Conservation (phyloP, 1,140 invertebrate genomes). For the Hylaeus volcanicus region DNA sequence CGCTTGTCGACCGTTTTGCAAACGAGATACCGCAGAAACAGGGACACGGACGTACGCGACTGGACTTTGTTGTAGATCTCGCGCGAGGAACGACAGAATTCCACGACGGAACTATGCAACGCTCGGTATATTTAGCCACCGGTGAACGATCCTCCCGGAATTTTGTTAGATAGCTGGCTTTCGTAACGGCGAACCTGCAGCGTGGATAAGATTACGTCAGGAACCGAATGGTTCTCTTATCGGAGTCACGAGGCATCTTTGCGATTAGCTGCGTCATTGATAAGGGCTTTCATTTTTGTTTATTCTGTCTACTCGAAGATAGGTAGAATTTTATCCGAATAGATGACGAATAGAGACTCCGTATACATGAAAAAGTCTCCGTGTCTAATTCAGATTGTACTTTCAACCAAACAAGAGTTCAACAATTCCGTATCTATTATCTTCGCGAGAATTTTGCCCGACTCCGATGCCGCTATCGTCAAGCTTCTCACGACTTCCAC, state of each 20-base stretch:
- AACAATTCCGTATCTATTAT: too few relatives aligned
- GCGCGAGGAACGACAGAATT: slow-evolving; percentile 22
- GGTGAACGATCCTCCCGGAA: slow-evolving; percentile 41
- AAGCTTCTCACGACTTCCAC: not conserved
- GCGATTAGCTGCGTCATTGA: slow-evolving; percentile 6
- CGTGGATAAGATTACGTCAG: slow-evolving; percentile 8
- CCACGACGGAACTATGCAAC: slow-evolving; percentile 34
- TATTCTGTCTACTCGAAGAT: not conserved
- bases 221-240: slow-evolving; percentile 1
- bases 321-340: too few relatives aligned
- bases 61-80: slow-evolving; percentile 24
- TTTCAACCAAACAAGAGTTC: too few relatives aligned
- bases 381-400: too few relatives aligned
- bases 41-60: not conserved
- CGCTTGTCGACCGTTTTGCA: slow-evolving; percentile 32
- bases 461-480: too few relatives aligned
- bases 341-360: too few relatives aligned
- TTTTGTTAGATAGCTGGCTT: slow-evolving; percentile 31
- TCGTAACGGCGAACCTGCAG: not conserved
- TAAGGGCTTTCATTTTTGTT: not conserved
- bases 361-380: too few relatives aligned
- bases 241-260: not conserved
- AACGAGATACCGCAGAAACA: not conserved
- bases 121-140: slow-evolving; percentile 41
- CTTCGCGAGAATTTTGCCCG: not conserved